A percentile compares a stretch with the other conserved stretches of the same genome.
Evolutionary conservation across 2,797 vertebrate genomes (phyloP).

Genomic region (Pangasius mekongensis): DNA sequence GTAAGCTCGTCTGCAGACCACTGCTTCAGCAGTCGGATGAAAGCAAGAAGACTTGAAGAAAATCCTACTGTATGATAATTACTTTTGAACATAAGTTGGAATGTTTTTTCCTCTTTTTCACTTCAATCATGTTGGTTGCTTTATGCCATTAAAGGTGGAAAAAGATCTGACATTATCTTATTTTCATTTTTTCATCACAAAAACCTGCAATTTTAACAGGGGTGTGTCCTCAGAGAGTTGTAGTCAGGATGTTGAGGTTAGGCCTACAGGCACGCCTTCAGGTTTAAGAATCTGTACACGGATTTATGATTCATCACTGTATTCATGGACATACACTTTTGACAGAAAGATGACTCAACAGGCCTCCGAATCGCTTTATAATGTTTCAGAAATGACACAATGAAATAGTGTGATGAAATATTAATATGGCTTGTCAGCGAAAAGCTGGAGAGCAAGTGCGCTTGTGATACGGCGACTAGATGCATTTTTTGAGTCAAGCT

Average conservation of each 20-base stretch:
- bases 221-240: background rate
- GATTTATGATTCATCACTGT: background rate
- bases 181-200: background rate
- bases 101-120: background rate
- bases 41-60: background rate
- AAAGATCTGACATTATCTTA: background rate
- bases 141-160: background rate
- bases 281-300: background rate
- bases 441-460: background rate
- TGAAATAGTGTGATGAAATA: slow-evolving; percentile 31
- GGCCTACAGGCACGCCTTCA: background rate
- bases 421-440: slow-evolving; percentile 2
- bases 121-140: background rate
- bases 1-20: no score
- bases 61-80: no score
- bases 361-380: background rate
- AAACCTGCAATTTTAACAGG: background rate
- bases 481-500: slow-evolving; percentile 34
- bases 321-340: background rate
- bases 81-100: background rate
- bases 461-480: slow-evolving; percentile 7
- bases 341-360: background rate
- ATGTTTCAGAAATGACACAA: background rate
- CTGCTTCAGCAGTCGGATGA: background rate
- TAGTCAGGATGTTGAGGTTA: background rate